These are phyloP conservation scores for Tenebrio molitor DNA, from an alignment of 1,140 invertebrate genomes.

Conservation along the genomic window DNA sequence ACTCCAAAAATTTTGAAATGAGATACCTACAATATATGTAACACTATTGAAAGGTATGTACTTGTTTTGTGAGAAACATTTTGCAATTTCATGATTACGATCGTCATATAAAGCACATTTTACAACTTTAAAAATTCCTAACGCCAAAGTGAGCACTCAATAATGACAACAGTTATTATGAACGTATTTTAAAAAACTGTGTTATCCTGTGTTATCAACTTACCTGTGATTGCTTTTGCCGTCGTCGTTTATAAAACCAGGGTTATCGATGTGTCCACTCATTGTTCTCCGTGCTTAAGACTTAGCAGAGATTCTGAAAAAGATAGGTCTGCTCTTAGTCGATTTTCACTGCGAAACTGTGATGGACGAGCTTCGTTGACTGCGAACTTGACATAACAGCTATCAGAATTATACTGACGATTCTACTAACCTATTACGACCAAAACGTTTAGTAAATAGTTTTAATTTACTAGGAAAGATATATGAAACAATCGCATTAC, in stretches of 20 bases:
- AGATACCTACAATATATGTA: too few relatives aligned
- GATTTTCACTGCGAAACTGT: not conserved
- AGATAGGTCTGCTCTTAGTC: not conserved
- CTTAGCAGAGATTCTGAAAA: not conserved
- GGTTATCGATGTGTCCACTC: slow-evolving; percentile 32
- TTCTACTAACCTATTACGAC: slow-evolving; percentile 12
- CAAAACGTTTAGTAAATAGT: slow-evolving; percentile 16
- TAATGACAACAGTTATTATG: too few relatives aligned
- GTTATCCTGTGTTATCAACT: not conserved
- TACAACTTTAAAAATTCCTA: too few relatives aligned
- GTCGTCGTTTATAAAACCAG: slow-evolving; percentile 32
- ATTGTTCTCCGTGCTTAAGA: not conserved
- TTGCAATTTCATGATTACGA: too few relatives aligned
- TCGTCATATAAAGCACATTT: too few relatives aligned
- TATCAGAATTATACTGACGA: slow-evolving; percentile 27
- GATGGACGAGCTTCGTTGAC: not conserved
- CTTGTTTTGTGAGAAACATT: too few relatives aligned
- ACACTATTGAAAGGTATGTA: too few relatives aligned
- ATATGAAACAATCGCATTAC: not conserved
- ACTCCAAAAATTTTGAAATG: too few relatives aligned
- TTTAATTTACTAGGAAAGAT: slow-evolving; percentile 18
- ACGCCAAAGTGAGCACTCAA: too few relatives aligned
- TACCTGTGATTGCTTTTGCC: slow-evolving; percentile 33
- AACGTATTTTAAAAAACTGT: too few relatives aligned
- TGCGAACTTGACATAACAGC: slow-evolving; percentile 9